phyloP scores from a whole-genome alignment of 2,888 invertebrate species.

The Maniola hyperantus region DNA sequence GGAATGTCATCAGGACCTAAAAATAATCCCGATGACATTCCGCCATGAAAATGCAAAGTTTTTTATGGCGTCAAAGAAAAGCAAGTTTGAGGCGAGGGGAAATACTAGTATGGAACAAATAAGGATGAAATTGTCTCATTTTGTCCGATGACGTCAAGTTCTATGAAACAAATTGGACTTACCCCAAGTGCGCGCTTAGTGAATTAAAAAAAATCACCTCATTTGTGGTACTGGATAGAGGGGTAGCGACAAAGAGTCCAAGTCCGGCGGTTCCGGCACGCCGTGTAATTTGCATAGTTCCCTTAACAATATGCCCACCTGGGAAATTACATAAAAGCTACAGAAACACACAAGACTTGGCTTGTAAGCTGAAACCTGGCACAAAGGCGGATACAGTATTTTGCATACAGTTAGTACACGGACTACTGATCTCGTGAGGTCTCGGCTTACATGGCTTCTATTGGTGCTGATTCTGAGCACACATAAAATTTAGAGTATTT shows the following conservation, averaged over 20 bases:
- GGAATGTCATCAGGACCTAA: no score
- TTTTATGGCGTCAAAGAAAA: no score
- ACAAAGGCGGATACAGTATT: background rate
- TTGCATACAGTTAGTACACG: background rate
- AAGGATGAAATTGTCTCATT: no score
- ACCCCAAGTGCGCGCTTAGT: no score
- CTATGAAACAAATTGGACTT: no score
- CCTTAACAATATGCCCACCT: slow-evolving; percentile 94
- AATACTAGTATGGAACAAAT: no score
- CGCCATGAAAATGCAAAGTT: no score
- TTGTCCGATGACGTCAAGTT: no score
- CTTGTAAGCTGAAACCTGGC: background rate
- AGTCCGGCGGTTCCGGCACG: slow-evolving; percentile 95
- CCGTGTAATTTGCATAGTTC: slow-evolving; percentile 96
- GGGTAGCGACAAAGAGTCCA: slow-evolving; percentile 90
- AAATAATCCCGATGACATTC: no score
- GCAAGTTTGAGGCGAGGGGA: no score
- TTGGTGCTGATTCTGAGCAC: no score
- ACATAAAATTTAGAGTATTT: no score
- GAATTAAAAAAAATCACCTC: slow-evolving; percentile 52
- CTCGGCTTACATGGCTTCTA: background rate
- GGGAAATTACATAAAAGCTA: slow-evolving; percentile 44
- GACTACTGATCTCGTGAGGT: background rate
- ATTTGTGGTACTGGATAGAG: slow-evolving; percentile 71
- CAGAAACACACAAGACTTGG: background rate